Conservation (phyloP, 1,140 invertebrate species). For the Habropoda laboriosa region DNA sequence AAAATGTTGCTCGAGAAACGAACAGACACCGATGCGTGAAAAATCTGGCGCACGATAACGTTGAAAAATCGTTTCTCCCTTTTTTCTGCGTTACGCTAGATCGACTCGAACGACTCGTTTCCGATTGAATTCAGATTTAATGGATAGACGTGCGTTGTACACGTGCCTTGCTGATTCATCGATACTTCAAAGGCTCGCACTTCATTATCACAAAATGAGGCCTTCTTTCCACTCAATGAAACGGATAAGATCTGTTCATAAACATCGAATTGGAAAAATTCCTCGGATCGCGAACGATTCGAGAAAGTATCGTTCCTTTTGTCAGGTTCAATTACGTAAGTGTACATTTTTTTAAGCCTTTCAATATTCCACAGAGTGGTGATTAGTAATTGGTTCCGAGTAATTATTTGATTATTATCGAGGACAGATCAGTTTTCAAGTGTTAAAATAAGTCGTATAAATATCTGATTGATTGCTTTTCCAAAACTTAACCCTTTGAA, state of each 20-base stretch:
- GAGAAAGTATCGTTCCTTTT: background rate
- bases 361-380: no score
- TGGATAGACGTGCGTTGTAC: background rate
- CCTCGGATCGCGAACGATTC: background rate
- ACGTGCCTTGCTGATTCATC: constrained; percentile 23
- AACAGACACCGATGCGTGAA: background rate
- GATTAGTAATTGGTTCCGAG: no score
- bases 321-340: background rate
- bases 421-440: no score
- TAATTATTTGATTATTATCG: no score
- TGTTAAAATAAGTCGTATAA: no score
- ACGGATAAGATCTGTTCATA: constrained; percentile 1
- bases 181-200: constrained; percentile 7
- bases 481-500: no score
- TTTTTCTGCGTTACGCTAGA: constrained; percentile 5
- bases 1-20: no score
- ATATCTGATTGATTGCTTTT: no score
- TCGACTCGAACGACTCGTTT: constrained; percentile 1
- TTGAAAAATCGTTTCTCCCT: background rate
- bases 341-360: no score
- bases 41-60: background rate
- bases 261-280: background rate
- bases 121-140: constrained; percentile 17
- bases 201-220: constrained; percentile 20
- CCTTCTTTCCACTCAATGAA: background rate